Evolutionary conservation across 2,888 invertebrate genomes (phyloP), one percentile per base, ranked within the genome.

Genomic region (Mesorhabditis spiculigera): DNA sequence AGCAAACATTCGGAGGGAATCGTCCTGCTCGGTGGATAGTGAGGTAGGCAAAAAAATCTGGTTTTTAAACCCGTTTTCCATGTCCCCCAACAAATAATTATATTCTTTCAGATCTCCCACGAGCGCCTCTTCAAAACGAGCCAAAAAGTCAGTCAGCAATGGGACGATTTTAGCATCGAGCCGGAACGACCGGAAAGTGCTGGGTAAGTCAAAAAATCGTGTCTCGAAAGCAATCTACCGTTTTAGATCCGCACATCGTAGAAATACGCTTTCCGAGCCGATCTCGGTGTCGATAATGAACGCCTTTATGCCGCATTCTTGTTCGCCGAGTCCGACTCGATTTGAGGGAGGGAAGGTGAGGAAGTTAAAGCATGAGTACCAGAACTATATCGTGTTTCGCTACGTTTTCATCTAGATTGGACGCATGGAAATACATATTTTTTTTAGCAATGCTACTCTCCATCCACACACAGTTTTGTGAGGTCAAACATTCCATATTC

Each of bases 401-500:
- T 65, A 41, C 62, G 10, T 10, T 63, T 63, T 4, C 68, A 71
- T 13, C 43, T 6, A 28, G 58, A 66, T 4, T 5, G 64, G n/a
- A 74, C 71, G 43, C 58, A 72, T 16, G 4, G 4, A 63, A 65
- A 41, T n/a, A 1, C 13, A 13, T 45, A 1, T 13, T 45, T n/a
- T 13, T 73, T 75, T 28, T 69, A 81, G 75, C 83, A 83, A 67
- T 82, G 82, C 69, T 83, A 81, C 68, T 82, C 85, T 4, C 85
- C 85, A 4, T 83, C 84, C 5, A 83, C 85, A 5, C 82, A 86
- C 65, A 81, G 81, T 66, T 76, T 84, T n/a, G 81, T 85, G 8
- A 76, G 82, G 0, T 71, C 78, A 8, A 85, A 85, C 68, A 80
- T 85, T n/a, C 78, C 84, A 8, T 85, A 85, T 70, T 86, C 84